Evolutionary conservation across 2,888 invertebrate species (phyloP).

Genomic region (Watsonalla binaria): DNA sequence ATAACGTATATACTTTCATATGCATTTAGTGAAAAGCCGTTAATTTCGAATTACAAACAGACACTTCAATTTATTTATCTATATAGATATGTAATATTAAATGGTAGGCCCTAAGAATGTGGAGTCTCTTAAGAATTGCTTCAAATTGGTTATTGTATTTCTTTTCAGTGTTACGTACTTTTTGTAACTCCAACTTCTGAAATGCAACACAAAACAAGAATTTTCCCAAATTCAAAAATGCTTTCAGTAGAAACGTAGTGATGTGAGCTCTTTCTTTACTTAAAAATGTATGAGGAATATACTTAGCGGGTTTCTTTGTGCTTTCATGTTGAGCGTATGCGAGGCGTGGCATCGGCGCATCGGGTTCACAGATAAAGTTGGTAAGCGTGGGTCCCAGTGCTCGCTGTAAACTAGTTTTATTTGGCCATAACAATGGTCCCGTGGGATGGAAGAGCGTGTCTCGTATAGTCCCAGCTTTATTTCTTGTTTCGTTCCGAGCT

Average conservation of each 20-base stretch:
- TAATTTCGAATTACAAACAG: too few relatives aligned
- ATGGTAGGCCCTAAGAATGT: too few relatives aligned
- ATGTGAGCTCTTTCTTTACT: slow-evolving; percentile 21
- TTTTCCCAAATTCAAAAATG: slow-evolving; percentile 5
- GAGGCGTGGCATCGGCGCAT: slow-evolving; percentile 16
- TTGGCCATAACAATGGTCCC: slow-evolving; percentile 51
- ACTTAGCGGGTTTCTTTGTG: slow-evolving; percentile 25
- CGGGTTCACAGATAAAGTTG: slow-evolving; percentile 44
- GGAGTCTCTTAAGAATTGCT: too few relatives aligned
- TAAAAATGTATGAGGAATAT: slow-evolving; percentile 37
- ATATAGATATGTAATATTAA: too few relatives aligned
- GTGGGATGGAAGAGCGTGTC: slow-evolving; percentile 34
- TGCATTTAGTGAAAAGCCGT: too few relatives aligned
- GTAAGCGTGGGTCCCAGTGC: slow-evolving; percentile 44
- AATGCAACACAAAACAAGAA: neutral
- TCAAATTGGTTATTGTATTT: too few relatives aligned
- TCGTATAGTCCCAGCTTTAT: slow-evolving; percentile 32
- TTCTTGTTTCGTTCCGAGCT: slow-evolving; percentile 27
- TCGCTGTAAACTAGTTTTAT: slow-evolving; percentile 58
- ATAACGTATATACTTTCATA: too few relatives aligned
- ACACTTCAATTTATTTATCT: too few relatives aligned
- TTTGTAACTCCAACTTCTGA: too few relatives aligned
- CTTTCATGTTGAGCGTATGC: slow-evolving; percentile 33
- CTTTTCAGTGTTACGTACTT: too few relatives aligned
- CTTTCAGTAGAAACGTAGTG: slow-evolving; percentile 15